Base-by-base conservation (phyloP, 2,888 invertebrate genomes). In the Neria commutata region DNA sequence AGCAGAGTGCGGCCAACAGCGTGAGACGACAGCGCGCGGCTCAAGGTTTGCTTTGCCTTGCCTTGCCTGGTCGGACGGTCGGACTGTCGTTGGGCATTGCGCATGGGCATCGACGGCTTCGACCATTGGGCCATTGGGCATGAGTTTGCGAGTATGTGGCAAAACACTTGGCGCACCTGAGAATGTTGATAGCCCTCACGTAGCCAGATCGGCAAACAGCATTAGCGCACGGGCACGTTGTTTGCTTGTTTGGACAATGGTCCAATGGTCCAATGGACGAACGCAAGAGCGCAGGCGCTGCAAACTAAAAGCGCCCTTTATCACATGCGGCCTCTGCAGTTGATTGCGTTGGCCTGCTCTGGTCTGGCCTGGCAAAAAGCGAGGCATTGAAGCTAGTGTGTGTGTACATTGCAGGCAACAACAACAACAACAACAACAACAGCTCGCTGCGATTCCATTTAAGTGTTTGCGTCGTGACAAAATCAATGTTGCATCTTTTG, bases 101-200 rank as follows among this genome's bases (percentile, higher is more conserved):
- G n/a, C n/a, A n/a, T n/a, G n/a, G n/a, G n/a, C n/a, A n/a, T n/a
- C n/a, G n/a, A n/a, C n/a, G n/a, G n/a, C n/a, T n/a, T n/a, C n/a
- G n/a, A n/a, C n/a, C n/a, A n/a, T n/a, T n/a, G n/a, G n/a, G n/a
- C n/a, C n/a, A n/a, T n/a, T n/a, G n/a, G n/a, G n/a, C n/a, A n/a
- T n/a, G n/a, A n/a, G n/a, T n/a, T n/a, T n/a, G n/a, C n/a, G n/a
- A n/a, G n/a, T n/a, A n/a, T n/a, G n/a, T n/a, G 14, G 42, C 21
- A 42, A 42, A 42, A 42, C 19, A 42, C 42, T 42, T 42, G 74
- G 73, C 73, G 78, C 78, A 79, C 79, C 80, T 79, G 79, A 79
- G 79, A 79, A 79, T 79, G 79, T 78, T 77, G 77, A 79, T 79
- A 75, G 80, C 72, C 72, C 54, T 52, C 50, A 45, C 48, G 49